A percentile compares a stretch with the other conserved stretches of the same genome.
These are phyloP conservation scores for Mormyrus hasselquistii DNA, from an alignment of 2,797 vertebrate species.

Conservation along the genomic window DNA sequence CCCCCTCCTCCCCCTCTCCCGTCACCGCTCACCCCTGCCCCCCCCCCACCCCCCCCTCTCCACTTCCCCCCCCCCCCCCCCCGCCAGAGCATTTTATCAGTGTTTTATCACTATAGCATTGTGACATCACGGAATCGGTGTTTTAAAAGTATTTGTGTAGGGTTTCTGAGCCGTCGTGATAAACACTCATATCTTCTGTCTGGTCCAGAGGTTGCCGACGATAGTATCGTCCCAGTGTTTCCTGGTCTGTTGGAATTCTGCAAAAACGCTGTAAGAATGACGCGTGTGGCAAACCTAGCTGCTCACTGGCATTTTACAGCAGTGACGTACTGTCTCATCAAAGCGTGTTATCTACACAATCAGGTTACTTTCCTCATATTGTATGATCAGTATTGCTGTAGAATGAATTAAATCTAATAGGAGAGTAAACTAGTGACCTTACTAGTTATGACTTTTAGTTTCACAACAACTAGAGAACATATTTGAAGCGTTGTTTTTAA, in stretches of 20 bases:
- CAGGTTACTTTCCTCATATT: background rate
- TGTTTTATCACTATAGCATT: background rate
- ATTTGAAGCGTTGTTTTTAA: background rate
- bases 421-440: background rate
- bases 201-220: background rate
- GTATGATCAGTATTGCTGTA: background rate
- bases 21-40: no score
- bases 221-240: background rate
- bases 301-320: no score
- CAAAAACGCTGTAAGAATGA: background rate
- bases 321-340: background rate
- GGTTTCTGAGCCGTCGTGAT: background rate
- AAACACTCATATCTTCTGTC: background rate
- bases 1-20: no score
- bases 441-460: background rate
- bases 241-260: background rate
- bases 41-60: background rate
- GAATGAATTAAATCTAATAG: background rate
- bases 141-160: background rate
- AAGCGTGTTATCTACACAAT: background rate
- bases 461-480: background rate
- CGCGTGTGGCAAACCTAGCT: background rate
- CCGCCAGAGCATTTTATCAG: constrained; percentile 8
- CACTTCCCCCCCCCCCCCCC: no score
- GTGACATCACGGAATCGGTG: background rate